These are phyloP conservation scores for Mugil cephalus DNA, from an alignment of 2,113 vertebrate species.

Conservation along the genomic window DNA sequence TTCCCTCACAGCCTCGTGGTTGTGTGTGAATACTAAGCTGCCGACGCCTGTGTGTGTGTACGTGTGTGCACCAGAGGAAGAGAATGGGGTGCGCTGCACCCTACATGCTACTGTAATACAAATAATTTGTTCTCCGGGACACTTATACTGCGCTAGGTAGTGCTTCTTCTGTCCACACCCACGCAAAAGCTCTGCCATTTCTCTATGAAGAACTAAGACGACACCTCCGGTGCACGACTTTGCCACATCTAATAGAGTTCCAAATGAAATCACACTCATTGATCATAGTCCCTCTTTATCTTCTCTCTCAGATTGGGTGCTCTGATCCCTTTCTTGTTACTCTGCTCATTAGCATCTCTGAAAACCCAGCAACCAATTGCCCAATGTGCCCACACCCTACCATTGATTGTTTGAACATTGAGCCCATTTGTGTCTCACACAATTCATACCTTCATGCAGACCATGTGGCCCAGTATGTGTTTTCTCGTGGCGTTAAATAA, in stretches of 20 bases:
- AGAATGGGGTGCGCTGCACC: constrained; percentile 6
- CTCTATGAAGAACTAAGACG: constrained; percentile 23
- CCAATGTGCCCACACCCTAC: background rate
- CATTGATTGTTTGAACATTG: constrained; percentile 24
- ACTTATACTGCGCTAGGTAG: background rate
- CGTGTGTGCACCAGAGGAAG: background rate
- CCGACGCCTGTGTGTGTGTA: constrained; percentile 7
- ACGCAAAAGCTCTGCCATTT: background rate
- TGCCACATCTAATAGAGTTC: constrained; percentile 34
- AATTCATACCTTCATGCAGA: background rate
- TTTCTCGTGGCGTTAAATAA: background rate
- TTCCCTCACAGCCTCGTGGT: constrained; percentile 45
- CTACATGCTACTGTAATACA: constrained; percentile 33
- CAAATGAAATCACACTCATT: constrained; percentile 46
- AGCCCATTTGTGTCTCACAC: too few relatives aligned
- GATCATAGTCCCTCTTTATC: constrained; percentile 53
- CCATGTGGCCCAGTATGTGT: background rate
- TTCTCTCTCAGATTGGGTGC: constrained; percentile 32
- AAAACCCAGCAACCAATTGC: constrained; percentile 31
- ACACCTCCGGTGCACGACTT: constrained; percentile 22
- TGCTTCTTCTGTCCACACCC: constrained; percentile 18
- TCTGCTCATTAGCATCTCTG: constrained; percentile 60
- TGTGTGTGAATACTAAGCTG: constrained; percentile 56
- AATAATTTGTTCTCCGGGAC: constrained; percentile 10
- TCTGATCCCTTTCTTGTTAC: constrained; percentile 40